Conservation (phyloP, 2,888 invertebrate genomes). For the Aphidoletes aphidimyza region DNA sequence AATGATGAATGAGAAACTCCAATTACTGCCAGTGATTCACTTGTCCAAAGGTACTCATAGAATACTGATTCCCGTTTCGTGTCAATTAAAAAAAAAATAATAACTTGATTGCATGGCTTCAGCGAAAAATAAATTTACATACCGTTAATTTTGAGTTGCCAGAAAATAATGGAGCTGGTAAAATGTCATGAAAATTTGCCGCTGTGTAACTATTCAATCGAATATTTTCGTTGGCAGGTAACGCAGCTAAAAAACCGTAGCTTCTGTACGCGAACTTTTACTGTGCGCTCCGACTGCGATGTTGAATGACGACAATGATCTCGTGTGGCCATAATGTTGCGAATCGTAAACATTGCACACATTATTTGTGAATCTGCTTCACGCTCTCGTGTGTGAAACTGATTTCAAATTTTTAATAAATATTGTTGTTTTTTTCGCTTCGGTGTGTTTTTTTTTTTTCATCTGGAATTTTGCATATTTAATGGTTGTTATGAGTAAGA, state of each 20-base stretch:
- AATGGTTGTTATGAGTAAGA: not conserved
- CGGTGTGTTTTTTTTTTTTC: not conserved
- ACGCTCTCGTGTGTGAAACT: not conserved
- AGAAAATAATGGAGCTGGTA: not conserved
- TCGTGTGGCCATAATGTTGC: conserved; percentile 5
- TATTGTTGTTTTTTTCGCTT: not conserved
- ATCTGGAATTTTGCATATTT: conserved; percentile 14
- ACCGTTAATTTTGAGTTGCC: not conserved
- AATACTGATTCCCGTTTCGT: not conserved
- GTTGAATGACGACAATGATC: not conserved
- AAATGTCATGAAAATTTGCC: not conserved
- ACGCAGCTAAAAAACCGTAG: no score
- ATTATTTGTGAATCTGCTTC: not conserved
- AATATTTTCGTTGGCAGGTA: not conserved
- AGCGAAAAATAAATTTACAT: not conserved
- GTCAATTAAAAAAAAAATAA: not conserved
- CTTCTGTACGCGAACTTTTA: not conserved
- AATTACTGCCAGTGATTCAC: no score
- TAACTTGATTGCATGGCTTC: not conserved
- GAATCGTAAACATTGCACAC: not conserved
- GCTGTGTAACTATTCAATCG: not conserved
- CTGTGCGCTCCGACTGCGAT: not conserved
- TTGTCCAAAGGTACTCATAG: not conserved
- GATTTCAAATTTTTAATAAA: no score
- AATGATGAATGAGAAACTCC: no score